Conservation (phyloP, 2,888 invertebrate species). For the Helleia helle region DNA sequence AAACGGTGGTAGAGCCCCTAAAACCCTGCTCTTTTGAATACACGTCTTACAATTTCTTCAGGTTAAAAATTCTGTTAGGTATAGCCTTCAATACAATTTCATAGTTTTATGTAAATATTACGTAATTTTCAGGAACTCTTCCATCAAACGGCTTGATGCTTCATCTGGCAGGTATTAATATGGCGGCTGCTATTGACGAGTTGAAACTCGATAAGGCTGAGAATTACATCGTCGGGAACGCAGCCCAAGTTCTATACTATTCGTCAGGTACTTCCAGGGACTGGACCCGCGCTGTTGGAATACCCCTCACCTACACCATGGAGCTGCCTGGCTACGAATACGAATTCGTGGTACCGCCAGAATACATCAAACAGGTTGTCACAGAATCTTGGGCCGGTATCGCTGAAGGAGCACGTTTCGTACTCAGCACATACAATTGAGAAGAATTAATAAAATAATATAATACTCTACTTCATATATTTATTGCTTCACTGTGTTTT, state of each 20-base stretch:
- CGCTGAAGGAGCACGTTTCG: conserved; percentile 43
- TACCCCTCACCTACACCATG: conserved; percentile 77
- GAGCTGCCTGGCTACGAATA: conserved; percentile 77
- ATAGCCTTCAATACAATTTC: too few relatives aligned
- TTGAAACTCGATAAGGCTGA: conserved; percentile 49
- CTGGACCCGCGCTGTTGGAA: conserved; percentile 75
- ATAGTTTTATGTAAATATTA: too few relatives aligned
- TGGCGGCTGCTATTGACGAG: conserved; percentile 55
- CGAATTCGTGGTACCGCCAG: conserved; percentile 70
- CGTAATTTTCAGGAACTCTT: conserved; percentile 51
- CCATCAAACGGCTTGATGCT: conserved; percentile 67
- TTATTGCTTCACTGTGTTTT: too few relatives aligned
- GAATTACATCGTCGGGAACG: conserved; percentile 71
- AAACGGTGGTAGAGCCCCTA: too few relatives aligned
- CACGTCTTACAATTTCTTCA: too few relatives aligned
- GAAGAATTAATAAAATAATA: too few relatives aligned
- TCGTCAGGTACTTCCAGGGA: conserved; percentile 81
- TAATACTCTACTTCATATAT: too few relatives aligned
- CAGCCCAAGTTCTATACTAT: conserved; percentile 69
- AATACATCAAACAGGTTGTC: conserved; percentile 70
- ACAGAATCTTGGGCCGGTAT: conserved; percentile 77
- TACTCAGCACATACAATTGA: conserved; percentile 26
- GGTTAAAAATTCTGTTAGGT: too few relatives aligned
- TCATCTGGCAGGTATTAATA: conserved; percentile 47
- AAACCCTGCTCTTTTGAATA: too few relatives aligned